These are phyloP conservation scores for Platorchestia sp. DNA, from an alignment of 1,140 invertebrate genomes.

Conservation along the genomic window DNA sequence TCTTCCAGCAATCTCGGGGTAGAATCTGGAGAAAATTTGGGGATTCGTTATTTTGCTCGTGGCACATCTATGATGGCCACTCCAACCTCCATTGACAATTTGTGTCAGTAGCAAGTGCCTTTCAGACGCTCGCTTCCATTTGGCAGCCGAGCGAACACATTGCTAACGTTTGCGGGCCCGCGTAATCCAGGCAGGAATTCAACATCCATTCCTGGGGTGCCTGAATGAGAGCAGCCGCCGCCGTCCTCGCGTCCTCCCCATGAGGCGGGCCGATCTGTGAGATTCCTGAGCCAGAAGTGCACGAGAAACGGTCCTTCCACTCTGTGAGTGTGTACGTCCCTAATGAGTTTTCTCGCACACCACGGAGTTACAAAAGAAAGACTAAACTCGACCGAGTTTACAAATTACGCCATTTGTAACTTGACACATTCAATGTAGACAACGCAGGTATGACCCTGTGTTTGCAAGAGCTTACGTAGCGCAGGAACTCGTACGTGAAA, in stretches of 20 bases:
- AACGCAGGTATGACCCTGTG: neutral
- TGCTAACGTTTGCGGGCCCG: neutral
- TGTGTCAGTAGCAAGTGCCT: neutral
- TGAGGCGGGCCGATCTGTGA: neutral
- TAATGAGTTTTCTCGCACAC: too few species aligned
- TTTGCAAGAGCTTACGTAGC: too few species aligned
- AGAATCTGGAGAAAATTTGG: neutral
- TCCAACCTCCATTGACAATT: neutral
- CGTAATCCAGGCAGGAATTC: neutral
- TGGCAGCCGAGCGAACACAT: neutral
- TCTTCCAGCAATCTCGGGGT: neutral
- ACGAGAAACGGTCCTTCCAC: too few species aligned
- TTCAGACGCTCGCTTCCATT: neutral
- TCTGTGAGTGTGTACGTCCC: too few species aligned
- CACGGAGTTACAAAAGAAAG: too few species aligned
- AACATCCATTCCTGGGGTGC: neutral
- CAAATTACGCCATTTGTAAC: too few species aligned
- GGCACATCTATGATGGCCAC: neutral
- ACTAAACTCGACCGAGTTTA: too few species aligned
- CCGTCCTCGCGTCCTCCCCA: neutral
- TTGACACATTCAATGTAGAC: too few species aligned
- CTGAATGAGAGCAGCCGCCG: neutral
- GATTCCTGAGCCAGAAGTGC: neutral
- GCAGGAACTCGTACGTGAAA: too few species aligned
- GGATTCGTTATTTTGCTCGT: neutral